Evolutionary conservation across 1,140 invertebrate genomes (phyloP).

Genomic region (Caerostris extrusa): DNA sequence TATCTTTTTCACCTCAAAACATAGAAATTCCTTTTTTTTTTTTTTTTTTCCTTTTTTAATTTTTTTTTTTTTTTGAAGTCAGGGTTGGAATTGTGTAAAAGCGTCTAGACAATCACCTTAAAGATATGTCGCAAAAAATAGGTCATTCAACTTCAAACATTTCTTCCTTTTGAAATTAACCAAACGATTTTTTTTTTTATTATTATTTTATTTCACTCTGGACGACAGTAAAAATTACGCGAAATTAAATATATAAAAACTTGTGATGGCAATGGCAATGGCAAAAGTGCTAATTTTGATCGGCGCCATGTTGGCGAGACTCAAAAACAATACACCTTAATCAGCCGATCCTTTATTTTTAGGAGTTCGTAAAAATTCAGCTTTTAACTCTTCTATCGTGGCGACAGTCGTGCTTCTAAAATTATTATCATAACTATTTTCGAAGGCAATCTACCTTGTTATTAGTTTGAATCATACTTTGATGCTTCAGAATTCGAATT

Average conservation of each 20-base stretch:
- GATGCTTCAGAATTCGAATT: not conserved
- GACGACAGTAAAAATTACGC: not conserved
- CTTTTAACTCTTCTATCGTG: not conserved
- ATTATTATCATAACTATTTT: slow-evolving; percentile 15
- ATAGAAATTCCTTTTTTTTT: not conserved
- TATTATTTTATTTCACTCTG: not conserved
- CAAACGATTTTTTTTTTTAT: not conserved
- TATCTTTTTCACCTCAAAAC: not conserved
- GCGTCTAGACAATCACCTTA: not conserved
- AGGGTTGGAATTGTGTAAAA: not conserved
- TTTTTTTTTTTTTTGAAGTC: not conserved
- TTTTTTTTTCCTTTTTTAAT: not conserved
- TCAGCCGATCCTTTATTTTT: slow-evolving; percentile 7
- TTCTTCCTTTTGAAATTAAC: slow-evolving; percentile 2
- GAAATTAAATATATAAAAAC: slow-evolving; percentile 23
- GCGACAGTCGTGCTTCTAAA: not conserved
- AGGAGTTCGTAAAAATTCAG: not conserved
- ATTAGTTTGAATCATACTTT: not conserved
- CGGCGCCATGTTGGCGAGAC: slow-evolving; percentile 38
- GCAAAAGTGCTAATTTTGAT: slow-evolving; percentile 12
- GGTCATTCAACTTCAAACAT: slow-evolving; percentile 26
- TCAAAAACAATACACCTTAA: slow-evolving; percentile 34
- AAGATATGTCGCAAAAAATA: not conserved
- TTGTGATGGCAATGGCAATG: not conserved
- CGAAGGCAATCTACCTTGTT: not conserved